phyloP scores from a whole-genome alignment of 2,113 vertebrate genomes.

The Candoia aspera region DNA sequence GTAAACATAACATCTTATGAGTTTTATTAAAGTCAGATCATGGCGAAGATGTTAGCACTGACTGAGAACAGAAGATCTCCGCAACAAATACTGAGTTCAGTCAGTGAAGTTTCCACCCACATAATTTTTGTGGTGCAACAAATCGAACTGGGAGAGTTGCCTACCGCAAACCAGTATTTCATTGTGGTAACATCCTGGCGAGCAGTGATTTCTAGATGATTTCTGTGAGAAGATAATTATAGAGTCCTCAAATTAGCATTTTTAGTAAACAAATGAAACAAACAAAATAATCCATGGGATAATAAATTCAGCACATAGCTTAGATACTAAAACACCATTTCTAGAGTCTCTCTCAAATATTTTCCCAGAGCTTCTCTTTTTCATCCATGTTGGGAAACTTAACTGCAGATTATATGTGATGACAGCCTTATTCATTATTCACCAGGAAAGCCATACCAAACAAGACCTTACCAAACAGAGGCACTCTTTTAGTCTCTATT shows the following conservation, averaged over 20 bases:
- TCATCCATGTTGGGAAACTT: neutral
- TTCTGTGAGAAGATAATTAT: slow-evolving; percentile 13
- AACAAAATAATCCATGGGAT: neutral
- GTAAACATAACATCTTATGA: neutral
- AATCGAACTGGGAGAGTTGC: neutral
- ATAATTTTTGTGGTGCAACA: slow-evolving; percentile 14
- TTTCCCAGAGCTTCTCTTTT: neutral
- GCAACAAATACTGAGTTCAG: neutral
- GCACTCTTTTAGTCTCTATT: neutral
- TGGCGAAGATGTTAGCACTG: neutral
- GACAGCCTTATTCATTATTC: neutral
- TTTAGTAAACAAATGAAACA: slow-evolving; percentile 14
- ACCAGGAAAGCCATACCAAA: neutral
- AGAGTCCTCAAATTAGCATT: slow-evolving; percentile 5
- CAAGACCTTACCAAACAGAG: neutral
- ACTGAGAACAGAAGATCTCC: neutral
- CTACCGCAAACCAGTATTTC: slow-evolving; percentile 9
- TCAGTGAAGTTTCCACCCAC: slow-evolving; percentile 5
- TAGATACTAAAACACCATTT: neutral
- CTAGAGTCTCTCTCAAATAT: neutral
- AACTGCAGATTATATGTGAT: neutral
- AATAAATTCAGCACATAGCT: neutral
- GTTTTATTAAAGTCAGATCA: neutral
- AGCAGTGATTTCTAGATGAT: neutral
- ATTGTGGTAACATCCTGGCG: neutral